These are phyloP conservation scores for Eupithecia exiguata DNA, from an alignment of 2,888 invertebrate genomes.

Conservation along the genomic window DNA sequence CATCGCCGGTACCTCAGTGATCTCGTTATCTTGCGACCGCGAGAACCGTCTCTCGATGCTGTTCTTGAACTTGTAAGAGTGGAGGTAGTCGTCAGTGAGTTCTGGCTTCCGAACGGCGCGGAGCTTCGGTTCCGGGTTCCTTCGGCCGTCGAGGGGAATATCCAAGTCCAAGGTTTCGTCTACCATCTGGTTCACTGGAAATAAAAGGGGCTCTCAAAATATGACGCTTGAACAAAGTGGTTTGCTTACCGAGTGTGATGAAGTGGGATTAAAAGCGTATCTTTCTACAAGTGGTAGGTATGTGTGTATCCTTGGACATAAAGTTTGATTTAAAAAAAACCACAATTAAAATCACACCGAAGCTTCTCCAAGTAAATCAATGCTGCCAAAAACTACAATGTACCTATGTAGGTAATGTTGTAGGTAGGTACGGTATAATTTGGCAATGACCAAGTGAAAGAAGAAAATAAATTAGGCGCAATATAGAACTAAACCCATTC, in stretches of 20 bases:
- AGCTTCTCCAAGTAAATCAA: not conserved
- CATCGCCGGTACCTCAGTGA: conserved; percentile 41
- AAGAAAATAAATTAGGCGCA: not conserved
- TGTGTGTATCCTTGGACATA: not conserved
- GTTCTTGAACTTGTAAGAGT: conserved; percentile 96
- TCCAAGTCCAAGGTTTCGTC: conserved; percentile 51
- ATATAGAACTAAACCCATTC: not conserved
- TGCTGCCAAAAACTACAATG: not conserved
- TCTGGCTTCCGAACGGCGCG: conserved; percentile 75
- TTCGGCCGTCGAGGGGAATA: conserved; percentile 60
- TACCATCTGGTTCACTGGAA: conserved; percentile 46
- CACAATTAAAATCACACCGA: not conserved
- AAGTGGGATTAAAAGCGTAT: not conserved
- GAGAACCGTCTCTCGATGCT: conserved; percentile 95
- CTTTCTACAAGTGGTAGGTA: not conserved
- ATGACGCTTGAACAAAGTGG: not conserved
- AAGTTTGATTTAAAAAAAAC: not conserved
- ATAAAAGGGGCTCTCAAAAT: conserved; percentile 32
- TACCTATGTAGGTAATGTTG: not conserved
- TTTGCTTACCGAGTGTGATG: not conserved
- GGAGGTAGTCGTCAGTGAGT: conserved; percentile 79
- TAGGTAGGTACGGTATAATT: not conserved
- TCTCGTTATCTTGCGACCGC: conserved; percentile 81
- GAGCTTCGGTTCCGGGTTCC: conserved; percentile 64
- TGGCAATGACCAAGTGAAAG: not conserved